Evolutionary conservation across 1,140 invertebrate species (phyloP), one percentile per base, ranked within the genome.

Genomic region (Lethrus apterus): DNA sequence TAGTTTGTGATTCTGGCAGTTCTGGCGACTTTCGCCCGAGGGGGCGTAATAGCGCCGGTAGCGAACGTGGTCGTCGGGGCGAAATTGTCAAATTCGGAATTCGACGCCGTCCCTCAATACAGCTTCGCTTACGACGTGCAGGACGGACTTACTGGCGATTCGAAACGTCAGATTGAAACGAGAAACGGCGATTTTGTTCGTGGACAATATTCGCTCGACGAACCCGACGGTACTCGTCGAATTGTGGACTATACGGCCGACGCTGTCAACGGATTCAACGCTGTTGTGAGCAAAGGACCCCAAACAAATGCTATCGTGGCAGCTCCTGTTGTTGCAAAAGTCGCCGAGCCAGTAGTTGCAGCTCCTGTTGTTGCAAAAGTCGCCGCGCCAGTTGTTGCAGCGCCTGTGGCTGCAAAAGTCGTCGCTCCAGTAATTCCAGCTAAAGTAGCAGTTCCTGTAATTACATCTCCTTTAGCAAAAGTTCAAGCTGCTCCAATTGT

Each of bases 221-320:
- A 81, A 50, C 74, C 78, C 1, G 79, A 81, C 57, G 79, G 78
- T 46, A 73, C 72, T 23, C 72, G 75, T 44, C 72, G 79, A 46
- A 76, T 74, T 15, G 79, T 81, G 1, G 76, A 80, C 52, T 82
- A 83, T 63, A 79, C 77, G 3, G 76, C 76, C 11, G 76, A 78
- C 60, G 68, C 74, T 2, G 50, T 69, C 45, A 66, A 72, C 42
- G 72, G 72, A 50, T 73, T 72, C 63, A 70, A 70, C 58, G 70
- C 70, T 17, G 63, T 68, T 18, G 66, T 70, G 31, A 60, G 58
- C 40, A 58, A 58, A 31, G 56, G 58, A 30, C 59, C 63, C 2
- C 43, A 40, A 18, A 2, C 20, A 14, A 29, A 20, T 20, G 35
- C 35, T 26, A 26, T 7, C 7, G 24, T 26, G n/a, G 35, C 35